Conservation (phyloP, 1,140 invertebrate species). For the Chironomus striatipennis region DNA sequence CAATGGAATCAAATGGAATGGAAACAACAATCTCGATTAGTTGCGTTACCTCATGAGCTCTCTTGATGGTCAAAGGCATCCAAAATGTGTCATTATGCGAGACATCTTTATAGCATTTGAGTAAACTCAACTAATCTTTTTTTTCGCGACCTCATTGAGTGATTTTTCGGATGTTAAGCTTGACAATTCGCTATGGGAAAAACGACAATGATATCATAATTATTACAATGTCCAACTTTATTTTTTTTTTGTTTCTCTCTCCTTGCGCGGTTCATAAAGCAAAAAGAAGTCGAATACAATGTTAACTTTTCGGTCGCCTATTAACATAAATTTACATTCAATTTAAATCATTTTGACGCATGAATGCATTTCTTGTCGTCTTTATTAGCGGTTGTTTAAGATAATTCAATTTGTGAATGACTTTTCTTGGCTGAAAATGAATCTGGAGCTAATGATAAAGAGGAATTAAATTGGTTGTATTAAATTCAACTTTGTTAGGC, state of each 20-base stretch:
- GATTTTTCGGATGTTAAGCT: background rate
- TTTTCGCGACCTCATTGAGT: background rate
- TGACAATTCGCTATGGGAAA: constrained; percentile 2
- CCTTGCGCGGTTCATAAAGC: too few relatives aligned
- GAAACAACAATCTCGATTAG: background rate
- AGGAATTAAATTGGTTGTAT: too few relatives aligned
- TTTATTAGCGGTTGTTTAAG: background rate
- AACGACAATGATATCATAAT: background rate
- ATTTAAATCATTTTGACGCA: constrained; percentile 19
- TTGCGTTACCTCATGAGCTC: background rate
- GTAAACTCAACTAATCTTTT: too few relatives aligned
- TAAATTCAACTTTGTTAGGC: too few relatives aligned
- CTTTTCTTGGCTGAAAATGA: background rate
- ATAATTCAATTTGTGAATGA: background rate
- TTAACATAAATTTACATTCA: constrained; percentile 22
- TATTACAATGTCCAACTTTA: background rate
- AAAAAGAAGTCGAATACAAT: too few relatives aligned
- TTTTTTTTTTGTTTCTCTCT: background rate
- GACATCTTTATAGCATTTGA: too few relatives aligned
- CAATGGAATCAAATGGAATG: background rate
- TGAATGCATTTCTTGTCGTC: constrained; percentile 15
- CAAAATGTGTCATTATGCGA: background rate
- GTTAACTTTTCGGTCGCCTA: background rate
- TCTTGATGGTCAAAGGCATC: background rate
- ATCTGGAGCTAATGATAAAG: background rate